phyloP scores from a whole-genome alignment of 1,140 invertebrate species.

The Berghia stephanieae region DNA sequence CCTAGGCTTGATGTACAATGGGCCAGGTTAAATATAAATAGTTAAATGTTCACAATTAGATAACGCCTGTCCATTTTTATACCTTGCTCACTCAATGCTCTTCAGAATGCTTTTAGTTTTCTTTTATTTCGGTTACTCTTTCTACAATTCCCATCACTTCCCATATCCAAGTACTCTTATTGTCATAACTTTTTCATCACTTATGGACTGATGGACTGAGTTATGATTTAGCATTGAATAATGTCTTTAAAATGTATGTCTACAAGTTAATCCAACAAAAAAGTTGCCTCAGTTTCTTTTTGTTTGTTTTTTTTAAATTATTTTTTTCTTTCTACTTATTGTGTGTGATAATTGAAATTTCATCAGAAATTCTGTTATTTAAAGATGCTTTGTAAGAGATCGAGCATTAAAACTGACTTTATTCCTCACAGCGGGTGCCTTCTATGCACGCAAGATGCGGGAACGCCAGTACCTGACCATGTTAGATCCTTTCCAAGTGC shows the following conservation, averaged over 20 bases:
- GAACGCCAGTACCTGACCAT: conserved; percentile 59
- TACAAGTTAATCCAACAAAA: not conserved
- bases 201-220: no score
- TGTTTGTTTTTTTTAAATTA: not conserved
- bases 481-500: conserved; percentile 60
- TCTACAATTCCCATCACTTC: no score
- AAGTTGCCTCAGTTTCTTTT: not conserved
- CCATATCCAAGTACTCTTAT: no score
- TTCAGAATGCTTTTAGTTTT: no score
- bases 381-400: not conserved
- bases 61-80: no score
- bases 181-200: no score
- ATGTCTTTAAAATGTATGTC: not conserved
- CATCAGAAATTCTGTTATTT: not conserved
- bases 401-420: not conserved
- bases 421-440: conserved; percentile 48
- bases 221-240: no score
- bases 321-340: not conserved
- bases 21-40: no score
- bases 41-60: no score
- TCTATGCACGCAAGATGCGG: conserved; percentile 61
- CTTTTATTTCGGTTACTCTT: no score
- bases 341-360: not conserved
- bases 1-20: no score
- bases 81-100: no score